Evolutionary conservation across 1,140 invertebrate genomes (phyloP).

Genomic region (Teleogryllus occipitalis): DNA sequence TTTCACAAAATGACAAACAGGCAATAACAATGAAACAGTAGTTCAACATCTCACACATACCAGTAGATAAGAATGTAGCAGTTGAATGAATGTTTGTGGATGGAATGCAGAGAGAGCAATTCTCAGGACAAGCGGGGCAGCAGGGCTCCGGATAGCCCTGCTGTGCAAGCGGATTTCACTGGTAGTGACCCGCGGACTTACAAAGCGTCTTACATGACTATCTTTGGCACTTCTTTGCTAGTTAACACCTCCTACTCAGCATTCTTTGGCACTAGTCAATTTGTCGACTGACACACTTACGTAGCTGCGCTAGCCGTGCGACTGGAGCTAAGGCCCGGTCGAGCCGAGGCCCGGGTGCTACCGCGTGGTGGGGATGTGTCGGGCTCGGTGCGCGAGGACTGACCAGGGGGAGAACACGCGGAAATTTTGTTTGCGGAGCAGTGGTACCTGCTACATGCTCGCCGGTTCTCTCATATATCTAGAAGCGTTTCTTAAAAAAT

Average conservation of each 20-base stretch:
- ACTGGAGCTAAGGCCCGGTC: not conserved
- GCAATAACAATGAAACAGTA: slow-evolving; percentile 1
- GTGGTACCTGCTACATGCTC: not conserved
- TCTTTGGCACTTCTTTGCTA: not conserved
- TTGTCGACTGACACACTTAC: not conserved
- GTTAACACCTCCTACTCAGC: not conserved
- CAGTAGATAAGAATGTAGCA: not conserved
- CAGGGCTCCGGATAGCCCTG: not conserved
- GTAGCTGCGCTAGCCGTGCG: not conserved
- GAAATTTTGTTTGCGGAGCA: too few species aligned
- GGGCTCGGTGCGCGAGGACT: not conserved
- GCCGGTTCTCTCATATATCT: not conserved
- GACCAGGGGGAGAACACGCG: not conserved
- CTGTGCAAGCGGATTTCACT: not conserved
- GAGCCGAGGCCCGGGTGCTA: not conserved
- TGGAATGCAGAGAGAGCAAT: not conserved
- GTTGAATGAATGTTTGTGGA: not conserved
- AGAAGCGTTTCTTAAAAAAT: slow-evolving; percentile 2
- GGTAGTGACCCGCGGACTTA: not conserved
- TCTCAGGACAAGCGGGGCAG: not conserved
- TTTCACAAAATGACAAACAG: slow-evolving; percentile 5
- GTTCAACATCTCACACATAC: slow-evolving; percentile 1
- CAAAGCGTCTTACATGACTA: slow-evolving; percentile 4
- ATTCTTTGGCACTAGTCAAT: slow-evolving; percentile 1
- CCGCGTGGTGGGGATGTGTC: not conserved